A percentile compares a stretch with the other conserved stretches of the same genome.
Conservation (phyloP, 2,797 vertebrate genomes). For the Hippocampus kuda region DNA sequence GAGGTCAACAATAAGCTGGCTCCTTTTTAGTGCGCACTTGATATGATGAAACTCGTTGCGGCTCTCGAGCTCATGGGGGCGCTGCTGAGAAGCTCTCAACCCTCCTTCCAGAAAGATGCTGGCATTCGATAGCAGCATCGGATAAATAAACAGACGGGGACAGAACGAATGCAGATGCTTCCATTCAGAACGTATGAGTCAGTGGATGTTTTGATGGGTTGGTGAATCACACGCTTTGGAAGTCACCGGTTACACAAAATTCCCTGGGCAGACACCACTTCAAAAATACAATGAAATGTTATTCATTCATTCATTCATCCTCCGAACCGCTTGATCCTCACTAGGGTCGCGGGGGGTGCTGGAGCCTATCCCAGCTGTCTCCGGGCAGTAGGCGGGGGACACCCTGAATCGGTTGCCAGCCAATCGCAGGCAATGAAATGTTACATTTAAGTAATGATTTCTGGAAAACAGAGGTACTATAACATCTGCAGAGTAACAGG, state of each 20-base stretch:
- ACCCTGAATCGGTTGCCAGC: no score
- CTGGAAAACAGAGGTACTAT: background rate
- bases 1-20: slow-evolving; percentile 39
- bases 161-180: slow-evolving; percentile 5
- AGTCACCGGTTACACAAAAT: background rate
- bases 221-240: slow-evolving; percentile 6
- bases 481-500: no score
- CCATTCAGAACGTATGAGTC: slow-evolving; percentile 1
- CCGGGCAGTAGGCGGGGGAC: no score
- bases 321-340: no score
- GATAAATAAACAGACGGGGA: slow-evolving; percentile 2
- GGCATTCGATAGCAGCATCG: background rate
- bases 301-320: no score
- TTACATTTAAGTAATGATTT: background rate
- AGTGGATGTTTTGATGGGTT: background rate
- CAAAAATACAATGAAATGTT: background rate
- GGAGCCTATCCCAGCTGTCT: no score
- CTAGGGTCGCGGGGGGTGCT: no score
- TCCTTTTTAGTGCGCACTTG: slow-evolving; percentile 59
- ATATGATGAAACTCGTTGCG: slow-evolving; percentile 48
- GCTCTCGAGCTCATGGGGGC: slow-evolving; percentile 36
- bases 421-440: background rate
- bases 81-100: slow-evolving; percentile 30
- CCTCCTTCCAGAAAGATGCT: background rate
- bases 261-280: background rate